A percentile compares a stretch with the other conserved stretches of the same genome.
Evolutionary conservation across 2,113 vertebrate genomes (phyloP).

Genomic region (Onychostruthus taczanowskii): DNA sequence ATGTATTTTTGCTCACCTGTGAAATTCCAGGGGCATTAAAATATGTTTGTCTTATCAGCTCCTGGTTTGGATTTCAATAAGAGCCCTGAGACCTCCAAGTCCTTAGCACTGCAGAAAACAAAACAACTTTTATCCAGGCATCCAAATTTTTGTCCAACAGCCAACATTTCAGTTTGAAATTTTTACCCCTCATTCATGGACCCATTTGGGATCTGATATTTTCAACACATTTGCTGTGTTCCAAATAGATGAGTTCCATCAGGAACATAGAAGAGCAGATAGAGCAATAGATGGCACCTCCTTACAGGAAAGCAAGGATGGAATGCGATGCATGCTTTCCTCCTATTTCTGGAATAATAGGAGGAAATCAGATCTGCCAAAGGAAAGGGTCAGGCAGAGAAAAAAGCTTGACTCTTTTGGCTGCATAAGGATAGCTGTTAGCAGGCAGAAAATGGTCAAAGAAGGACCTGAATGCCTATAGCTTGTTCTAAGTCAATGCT

Average conservation of each 20-base stretch:
- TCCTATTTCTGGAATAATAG: background rate
- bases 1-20: background rate
- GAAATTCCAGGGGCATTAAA: background rate
- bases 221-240: background rate
- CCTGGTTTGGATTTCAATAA: background rate
- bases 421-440: background rate
- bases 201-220: background rate
- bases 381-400: background rate
- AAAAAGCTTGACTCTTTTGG: background rate
- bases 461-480: background rate
- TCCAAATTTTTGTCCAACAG: background rate
- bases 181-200: background rate
- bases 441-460: background rate
- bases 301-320: slow-evolving; percentile 7
- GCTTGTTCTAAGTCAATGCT: background rate
- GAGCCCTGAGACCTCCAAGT: background rate
- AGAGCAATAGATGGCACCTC: background rate
- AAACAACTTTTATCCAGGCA: background rate
- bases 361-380: slow-evolving; percentile 25
- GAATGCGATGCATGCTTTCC: background rate
- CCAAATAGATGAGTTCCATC: background rate
- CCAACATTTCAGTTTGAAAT: background rate
- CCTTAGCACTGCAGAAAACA: background rate
- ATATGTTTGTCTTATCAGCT: background rate
- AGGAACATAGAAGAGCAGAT: background rate